Percentiles rank a stretch among this genome's conserved stretches.
These are phyloP conservation scores for Apamea crenata DNA, from an alignment of 2,888 invertebrate species.

Conservation along the genomic window DNA sequence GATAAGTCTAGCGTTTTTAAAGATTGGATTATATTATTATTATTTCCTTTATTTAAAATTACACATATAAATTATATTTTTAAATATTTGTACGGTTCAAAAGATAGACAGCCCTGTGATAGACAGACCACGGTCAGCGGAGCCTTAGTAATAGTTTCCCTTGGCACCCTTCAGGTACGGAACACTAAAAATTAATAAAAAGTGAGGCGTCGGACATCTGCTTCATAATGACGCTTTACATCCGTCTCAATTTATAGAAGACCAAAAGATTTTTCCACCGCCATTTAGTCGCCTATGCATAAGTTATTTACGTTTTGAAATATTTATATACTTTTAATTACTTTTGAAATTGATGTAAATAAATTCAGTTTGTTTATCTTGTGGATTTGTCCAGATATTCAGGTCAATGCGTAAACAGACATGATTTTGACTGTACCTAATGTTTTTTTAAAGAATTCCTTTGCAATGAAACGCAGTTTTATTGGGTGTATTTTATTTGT, in stretches of 20 bases:
- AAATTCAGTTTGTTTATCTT: slow-evolving; percentile 51
- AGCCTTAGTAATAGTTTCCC: background rate
- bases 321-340: slow-evolving; percentile 49
- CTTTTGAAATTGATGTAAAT: slow-evolving; percentile 44
- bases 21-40: too few species aligned
- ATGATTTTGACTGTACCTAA: slow-evolving; percentile 17
- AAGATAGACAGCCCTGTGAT: background rate
- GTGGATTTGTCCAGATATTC: slow-evolving; percentile 43
- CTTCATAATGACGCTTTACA: background rate
- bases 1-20: too few species aligned
- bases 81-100: too few species aligned
- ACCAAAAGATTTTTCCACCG: background rate
- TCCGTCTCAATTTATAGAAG: background rate
- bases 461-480: slow-evolving; percentile 18
- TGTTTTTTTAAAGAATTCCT: slow-evolving; percentile 32
- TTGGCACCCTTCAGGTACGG: background rate
- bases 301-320: slow-evolving; percentile 11
- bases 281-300: slow-evolving; percentile 7
- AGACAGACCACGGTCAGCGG: too few species aligned
- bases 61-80: too few species aligned
- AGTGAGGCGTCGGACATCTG: too few species aligned
- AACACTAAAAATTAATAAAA: background rate
- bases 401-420: slow-evolving; percentile 34
- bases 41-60: too few species aligned
- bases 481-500: slow-evolving; percentile 43